These are phyloP conservation scores for Augochlora pura DNA, from an alignment of 1,140 invertebrate species.

Conservation along the genomic window DNA sequence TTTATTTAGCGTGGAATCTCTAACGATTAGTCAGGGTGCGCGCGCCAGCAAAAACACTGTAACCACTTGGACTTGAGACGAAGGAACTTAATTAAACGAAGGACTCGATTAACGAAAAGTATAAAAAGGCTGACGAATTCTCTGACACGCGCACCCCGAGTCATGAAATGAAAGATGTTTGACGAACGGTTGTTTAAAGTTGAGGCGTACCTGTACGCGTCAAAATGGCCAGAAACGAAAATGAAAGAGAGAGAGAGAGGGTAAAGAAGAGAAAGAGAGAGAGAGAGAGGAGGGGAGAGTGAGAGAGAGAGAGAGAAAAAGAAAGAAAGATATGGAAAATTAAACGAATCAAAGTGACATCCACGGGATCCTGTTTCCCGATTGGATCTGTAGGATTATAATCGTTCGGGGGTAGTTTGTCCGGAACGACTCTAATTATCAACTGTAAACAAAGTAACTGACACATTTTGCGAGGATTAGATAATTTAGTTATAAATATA, in stretches of 20 bases:
- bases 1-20: conserved; percentile 58
- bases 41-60: neutral
- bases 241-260: conserved; percentile 22
- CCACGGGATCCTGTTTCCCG: conserved; percentile 42
- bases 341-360: conserved; percentile 30
- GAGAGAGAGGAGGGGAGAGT: too few relatives aligned
- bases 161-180: neutral
- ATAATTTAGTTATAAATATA: conserved; percentile 65
- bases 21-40: conserved; percentile 12
- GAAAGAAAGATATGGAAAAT: too few relatives aligned
- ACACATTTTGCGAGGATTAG: conserved; percentile 54
- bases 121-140: neutral
- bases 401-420: conserved; percentile 63
- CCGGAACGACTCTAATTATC: conserved; percentile 47
- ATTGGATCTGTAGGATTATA: conserved; percentile 42
- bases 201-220: conserved; percentile 31
- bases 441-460: conserved; percentile 53
- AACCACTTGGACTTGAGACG: neutral
- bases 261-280: too few relatives aligned
- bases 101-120: neutral
- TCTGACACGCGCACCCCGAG: neutral
- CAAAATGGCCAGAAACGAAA: conserved; percentile 33
- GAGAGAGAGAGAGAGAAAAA: too few relatives aligned
- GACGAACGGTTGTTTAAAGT: conserved; percentile 17
- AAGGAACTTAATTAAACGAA: neutral